Evolutionary conservation across 2,888 invertebrate species (phyloP).

Genomic region (Villa cingulata): DNA sequence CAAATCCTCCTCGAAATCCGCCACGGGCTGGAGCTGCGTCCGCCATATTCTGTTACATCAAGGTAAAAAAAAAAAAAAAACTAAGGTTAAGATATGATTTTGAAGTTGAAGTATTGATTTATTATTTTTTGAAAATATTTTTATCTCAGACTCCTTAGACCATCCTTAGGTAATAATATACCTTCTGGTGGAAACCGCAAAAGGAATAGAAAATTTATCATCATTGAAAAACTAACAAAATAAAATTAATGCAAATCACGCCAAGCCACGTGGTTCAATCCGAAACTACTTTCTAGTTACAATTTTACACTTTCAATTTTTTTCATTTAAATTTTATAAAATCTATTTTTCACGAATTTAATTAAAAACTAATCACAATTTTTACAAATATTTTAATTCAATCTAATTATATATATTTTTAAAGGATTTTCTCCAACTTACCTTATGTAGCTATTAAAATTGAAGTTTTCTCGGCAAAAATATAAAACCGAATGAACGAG

Average conservation of each 20-base stretch:
- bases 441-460: too few species aligned
- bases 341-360: too few species aligned
- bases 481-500: slow-evolving; percentile 35
- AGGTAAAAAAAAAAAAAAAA: slow-evolving; percentile 13
- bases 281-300: too few species aligned
- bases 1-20: slow-evolving; percentile 81
- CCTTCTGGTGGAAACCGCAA: slow-evolving; percentile 39
- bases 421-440: too few species aligned
- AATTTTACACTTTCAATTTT: background rate
- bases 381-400: background rate
- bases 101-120: too few species aligned
- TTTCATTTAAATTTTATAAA: background rate
- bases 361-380: too few species aligned
- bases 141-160: slow-evolving; percentile 29
- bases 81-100: background rate
- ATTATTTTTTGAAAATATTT: slow-evolving; percentile 6
- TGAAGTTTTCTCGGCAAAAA: slow-evolving; percentile 28
- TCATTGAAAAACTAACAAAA: slow-evolving; percentile 20
- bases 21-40: slow-evolving; percentile 98
- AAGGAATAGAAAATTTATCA: slow-evolving; percentile 28
- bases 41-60: slow-evolving; percentile 61
- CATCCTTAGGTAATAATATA: slow-evolving; percentile 28
- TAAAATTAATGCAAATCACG: background rate
- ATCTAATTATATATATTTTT: slow-evolving; percentile 3
- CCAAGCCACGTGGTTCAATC: slow-evolving; percentile 3